Conservation (phyloP, 2,888 invertebrate genomes). For the Argyresthia albistria region DNA sequence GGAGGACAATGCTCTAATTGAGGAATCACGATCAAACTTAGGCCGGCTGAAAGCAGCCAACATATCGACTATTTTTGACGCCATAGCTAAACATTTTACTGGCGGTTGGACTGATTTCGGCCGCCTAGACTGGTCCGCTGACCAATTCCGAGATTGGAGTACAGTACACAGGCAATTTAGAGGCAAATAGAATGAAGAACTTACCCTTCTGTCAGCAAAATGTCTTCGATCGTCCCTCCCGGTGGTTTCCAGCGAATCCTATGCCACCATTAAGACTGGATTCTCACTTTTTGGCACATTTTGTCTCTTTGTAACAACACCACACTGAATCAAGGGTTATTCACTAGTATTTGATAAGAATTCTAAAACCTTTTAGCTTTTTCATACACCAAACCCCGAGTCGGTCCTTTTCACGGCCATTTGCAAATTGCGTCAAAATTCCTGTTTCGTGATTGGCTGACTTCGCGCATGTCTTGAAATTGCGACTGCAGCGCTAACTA, state of each 20-base stretch:
- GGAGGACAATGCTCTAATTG: constrained; percentile 20
- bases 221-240: constrained; percentile 57
- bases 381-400: constrained; percentile 49
- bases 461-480: constrained; percentile 49
- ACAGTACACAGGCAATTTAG: background rate
- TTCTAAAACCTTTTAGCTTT: constrained; percentile 60
- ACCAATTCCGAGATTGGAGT: background rate
- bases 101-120: too few relatives aligned
- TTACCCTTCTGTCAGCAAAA: constrained; percentile 68
- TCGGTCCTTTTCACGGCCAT: constrained; percentile 71
- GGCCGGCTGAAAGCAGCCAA: constrained; percentile 24
- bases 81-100: background rate
- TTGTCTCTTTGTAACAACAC: constrained; percentile 57
- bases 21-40: constrained; percentile 25
- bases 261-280: constrained; percentile 67
- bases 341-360: constrained; percentile 59
- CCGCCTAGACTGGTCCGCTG: too few relatives aligned
- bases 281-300: constrained; percentile 71
- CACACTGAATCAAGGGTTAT: constrained; percentile 52
- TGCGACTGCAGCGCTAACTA: constrained; percentile 35
- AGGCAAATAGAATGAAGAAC: constrained; percentile 8
- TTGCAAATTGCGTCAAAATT: constrained; percentile 74
- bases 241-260: constrained; percentile 54
- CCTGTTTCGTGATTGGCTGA: constrained; percentile 57
- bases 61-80: constrained; percentile 1